Evolutionary conservation across 2,888 invertebrate species (phyloP).

Genomic region (Tipula unca): DNA sequence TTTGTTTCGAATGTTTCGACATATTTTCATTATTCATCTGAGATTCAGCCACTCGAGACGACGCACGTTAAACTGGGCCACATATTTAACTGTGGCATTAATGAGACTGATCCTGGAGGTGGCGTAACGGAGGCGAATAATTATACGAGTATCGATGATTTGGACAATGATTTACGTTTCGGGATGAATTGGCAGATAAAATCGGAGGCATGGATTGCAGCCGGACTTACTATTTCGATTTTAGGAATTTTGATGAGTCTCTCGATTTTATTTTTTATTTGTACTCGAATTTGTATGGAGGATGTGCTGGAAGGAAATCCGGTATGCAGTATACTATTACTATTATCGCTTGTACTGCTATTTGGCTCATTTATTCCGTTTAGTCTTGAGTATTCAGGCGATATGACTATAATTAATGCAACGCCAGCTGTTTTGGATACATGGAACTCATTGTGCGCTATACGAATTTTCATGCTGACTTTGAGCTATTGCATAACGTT

Average conservation of each 20-base stretch:
- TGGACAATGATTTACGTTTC: conserved; percentile 34
- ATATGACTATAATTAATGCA: conserved; percentile 39
- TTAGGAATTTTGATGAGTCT: conserved; percentile 56
- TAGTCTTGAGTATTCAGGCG: conserved; percentile 42
- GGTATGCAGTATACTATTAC: conserved; percentile 43
- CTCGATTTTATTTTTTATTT: conserved; percentile 55
- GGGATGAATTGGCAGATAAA: conserved; percentile 42
- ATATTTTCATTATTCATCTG: conserved; percentile 34
- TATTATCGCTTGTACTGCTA: conserved; percentile 44
- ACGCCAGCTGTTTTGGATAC: conserved; percentile 26
- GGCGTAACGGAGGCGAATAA: conserved; percentile 32
- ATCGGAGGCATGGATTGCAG: conserved; percentile 49
- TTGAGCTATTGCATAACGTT: conserved; percentile 54
- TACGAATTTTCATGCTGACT: conserved; percentile 50
- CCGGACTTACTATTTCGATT: conserved; percentile 55
- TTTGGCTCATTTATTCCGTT: conserved; percentile 47
- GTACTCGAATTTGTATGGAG: conserved; percentile 53
- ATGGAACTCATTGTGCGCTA: conserved; percentile 45
- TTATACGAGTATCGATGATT: background rate
- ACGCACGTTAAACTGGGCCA: conserved; percentile 39
- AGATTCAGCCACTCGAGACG: background rate
- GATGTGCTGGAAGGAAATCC: conserved; percentile 63
- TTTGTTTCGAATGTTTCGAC: conserved; percentile 39
- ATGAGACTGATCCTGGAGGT: conserved; percentile 31
- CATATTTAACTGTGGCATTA: conserved; percentile 35